A percentile compares a stretch with the other conserved stretches of the same genome.
Conservation (phyloP, 1,140 invertebrate species). For the Andrena cerasifolii region DNA sequence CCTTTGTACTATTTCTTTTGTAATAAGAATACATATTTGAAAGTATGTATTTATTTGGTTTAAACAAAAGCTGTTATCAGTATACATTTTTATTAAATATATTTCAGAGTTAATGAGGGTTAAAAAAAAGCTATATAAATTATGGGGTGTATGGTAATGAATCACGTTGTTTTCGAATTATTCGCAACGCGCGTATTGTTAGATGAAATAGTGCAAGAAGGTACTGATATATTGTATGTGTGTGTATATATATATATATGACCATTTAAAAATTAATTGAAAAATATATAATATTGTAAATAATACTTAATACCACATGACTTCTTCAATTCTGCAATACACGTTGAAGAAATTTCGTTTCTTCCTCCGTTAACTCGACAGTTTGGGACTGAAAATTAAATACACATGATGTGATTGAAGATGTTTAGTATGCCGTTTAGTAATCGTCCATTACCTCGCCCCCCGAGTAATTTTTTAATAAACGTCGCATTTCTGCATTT, state of each 20-base stretch:
- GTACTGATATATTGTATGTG: slow-evolving; percentile 20
- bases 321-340: not conserved
- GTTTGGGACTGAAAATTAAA: slow-evolving; percentile 37
- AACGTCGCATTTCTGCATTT: slow-evolving; percentile 82
- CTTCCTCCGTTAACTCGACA: not conserved
- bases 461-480: slow-evolving; percentile 75
- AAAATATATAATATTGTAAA: slow-evolving; percentile 30
- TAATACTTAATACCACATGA: slow-evolving; percentile 7
- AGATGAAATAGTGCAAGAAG: slow-evolving; percentile 16
- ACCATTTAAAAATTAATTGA: slow-evolving; percentile 19
- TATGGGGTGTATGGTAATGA: not conserved
- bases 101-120: not conserved
- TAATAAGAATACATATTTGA: not conserved
- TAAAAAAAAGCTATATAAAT: not conserved
- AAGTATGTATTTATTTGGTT: not conserved
- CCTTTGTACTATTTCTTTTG: not conserved
- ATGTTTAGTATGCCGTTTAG: not conserved
- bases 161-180: not conserved
- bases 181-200: not conserved
- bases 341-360: slow-evolving; percentile 3
- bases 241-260: slow-evolving; percentile 37
- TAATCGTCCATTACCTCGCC: slow-evolving; percentile 57
- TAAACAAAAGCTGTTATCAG: not conserved
- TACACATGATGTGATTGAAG: not conserved
- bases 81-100: not conserved